A percentile compares a stretch with the other conserved stretches of the same genome.
phyloP scores from a whole-genome alignment of 2,888 invertebrate genomes.

The Ecliptopera silaceata region DNA sequence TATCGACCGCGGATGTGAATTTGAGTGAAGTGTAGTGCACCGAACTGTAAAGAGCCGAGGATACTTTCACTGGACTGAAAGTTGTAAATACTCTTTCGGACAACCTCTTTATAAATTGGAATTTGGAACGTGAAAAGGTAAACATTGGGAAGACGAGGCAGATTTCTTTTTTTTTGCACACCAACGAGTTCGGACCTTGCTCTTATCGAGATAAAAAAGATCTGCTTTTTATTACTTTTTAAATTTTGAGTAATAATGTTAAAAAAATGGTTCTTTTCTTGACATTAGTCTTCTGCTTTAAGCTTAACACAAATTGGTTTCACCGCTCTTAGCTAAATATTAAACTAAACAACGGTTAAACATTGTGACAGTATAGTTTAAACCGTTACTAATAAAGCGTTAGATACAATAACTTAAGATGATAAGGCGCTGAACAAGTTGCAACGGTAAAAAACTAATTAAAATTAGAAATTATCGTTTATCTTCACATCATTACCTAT shows the following conservation, averaged over 20 bases:
- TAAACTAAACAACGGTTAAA: not conserved
- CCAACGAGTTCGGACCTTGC: no score
- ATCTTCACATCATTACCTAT: no score
- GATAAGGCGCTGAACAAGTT: constrained; percentile 18
- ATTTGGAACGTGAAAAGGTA: constrained; percentile 60
- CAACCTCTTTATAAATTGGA: constrained; percentile 66
- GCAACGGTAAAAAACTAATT: constrained; percentile 26
- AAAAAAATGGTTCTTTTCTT: no score
- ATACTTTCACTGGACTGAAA: constrained; percentile 83
- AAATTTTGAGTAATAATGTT: no score
- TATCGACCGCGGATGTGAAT: constrained; percentile 55
- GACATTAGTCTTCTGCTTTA: no score
- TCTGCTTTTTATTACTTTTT: no score
- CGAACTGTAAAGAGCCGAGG: constrained; percentile 68
- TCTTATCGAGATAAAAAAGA: no score
- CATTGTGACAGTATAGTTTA: not conserved
- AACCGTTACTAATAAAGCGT: not conserved
- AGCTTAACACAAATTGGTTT: no score
- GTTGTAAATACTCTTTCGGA: constrained; percentile 77
- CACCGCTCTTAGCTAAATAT: no score
- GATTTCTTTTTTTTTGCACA: no score
- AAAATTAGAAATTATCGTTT: constrained; percentile 34
- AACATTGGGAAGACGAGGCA: constrained; percentile 37
- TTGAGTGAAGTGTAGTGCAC: constrained; percentile 50
- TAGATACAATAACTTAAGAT: constrained; percentile 7